Conservation (phyloP, 1,140 invertebrate genomes). For the Subanguina moxae region DNA sequence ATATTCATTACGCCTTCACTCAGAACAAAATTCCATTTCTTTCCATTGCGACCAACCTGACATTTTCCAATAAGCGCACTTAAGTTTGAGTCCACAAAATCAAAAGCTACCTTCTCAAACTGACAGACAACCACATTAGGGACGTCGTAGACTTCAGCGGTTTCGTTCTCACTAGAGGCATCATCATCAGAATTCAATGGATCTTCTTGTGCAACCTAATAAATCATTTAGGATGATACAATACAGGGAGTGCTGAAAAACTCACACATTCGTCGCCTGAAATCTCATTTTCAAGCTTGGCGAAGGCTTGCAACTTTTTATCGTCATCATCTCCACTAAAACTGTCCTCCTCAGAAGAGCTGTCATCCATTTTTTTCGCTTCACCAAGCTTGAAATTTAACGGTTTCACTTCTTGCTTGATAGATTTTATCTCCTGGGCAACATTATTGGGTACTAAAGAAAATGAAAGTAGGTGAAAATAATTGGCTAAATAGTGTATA, state of each 20-base stretch:
- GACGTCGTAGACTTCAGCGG: constrained; percentile 85
- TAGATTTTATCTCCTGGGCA: background rate
- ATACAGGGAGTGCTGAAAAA: too few relatives aligned
- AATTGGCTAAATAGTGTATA: too few relatives aligned
- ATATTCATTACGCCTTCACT: constrained; percentile 99
- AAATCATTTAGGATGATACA: too few relatives aligned
- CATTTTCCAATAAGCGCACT: background rate
- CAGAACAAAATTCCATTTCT: constrained; percentile 69
- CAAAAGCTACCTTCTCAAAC: constrained; percentile 87
- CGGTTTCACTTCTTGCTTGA: constrained; percentile 3
- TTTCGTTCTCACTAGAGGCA: constrained; percentile 87
- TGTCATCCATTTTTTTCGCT: background rate
- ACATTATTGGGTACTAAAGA: too few relatives aligned
- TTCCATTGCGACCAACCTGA: constrained; percentile 30
- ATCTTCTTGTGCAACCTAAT: constrained; percentile 66
- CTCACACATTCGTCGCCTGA: too few relatives aligned
- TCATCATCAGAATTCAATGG: constrained; percentile 86
- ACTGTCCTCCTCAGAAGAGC: background rate
- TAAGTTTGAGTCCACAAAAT: too few relatives aligned
- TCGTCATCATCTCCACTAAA: background rate
- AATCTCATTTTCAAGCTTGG: background rate
- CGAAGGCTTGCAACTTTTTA: background rate
- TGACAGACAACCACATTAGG: constrained; percentile 98
- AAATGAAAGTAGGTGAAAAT: too few relatives aligned
- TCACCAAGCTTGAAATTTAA: background rate